Conservation (phyloP, 2,113 vertebrate genomes). For the Glaucidium brasilianum region DNA sequence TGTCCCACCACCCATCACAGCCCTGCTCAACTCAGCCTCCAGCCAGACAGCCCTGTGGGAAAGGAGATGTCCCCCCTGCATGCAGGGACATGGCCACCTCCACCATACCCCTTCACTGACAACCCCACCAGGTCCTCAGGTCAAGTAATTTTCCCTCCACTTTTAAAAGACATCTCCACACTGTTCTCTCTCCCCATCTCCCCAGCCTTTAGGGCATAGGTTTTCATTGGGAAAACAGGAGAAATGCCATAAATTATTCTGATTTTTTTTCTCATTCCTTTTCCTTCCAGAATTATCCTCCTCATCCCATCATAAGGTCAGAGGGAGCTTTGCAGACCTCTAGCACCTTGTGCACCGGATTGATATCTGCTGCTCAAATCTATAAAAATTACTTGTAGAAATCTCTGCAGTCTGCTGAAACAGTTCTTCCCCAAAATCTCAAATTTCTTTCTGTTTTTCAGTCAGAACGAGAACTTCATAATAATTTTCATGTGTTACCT, state of each 20-base stretch:
- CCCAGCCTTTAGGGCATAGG: background rate
- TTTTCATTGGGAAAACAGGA: background rate
- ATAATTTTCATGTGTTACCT: no score
- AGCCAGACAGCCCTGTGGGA: background rate
- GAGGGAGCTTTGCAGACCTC: background rate
- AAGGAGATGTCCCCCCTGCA: background rate
- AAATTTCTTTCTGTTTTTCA: background rate
- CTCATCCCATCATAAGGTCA: background rate
- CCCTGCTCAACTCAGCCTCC: no score
- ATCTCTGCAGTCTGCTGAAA: background rate
- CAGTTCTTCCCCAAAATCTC: background rate
- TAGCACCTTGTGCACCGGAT: background rate
- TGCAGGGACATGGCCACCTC: accelerated
- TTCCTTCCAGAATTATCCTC: background rate
- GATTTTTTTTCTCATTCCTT: background rate
- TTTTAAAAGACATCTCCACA: accelerated
- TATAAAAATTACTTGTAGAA: background rate
- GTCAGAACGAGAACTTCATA: background rate
- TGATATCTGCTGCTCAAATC: accelerated
- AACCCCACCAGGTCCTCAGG: background rate
- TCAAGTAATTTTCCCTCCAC: accelerated
- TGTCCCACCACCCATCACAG: background rate
- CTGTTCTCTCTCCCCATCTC: no score
- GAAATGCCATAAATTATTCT: background rate
- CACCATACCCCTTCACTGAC: accelerated